phyloP scores from a whole-genome alignment of 2,888 invertebrate species.

The Drosophila mimica region DNA sequence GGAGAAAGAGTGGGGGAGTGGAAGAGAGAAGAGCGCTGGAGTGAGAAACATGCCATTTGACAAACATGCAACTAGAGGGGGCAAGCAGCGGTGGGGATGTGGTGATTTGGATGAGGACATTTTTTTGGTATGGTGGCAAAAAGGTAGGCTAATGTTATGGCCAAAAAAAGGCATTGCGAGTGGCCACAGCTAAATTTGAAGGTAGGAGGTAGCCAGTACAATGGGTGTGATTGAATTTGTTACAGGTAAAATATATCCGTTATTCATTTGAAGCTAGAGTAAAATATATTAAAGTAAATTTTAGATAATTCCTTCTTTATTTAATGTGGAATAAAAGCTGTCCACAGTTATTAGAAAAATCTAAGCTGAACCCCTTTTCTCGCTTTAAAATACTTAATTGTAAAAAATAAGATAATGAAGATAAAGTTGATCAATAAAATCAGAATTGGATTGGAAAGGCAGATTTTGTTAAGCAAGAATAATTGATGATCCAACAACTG shows the following conservation, averaged over 20 bases:
- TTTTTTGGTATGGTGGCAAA: not conserved
- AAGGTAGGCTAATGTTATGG: conserved; percentile 24
- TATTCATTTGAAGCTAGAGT: not conserved
- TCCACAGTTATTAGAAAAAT: not conserved
- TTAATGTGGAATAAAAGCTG: not conserved
- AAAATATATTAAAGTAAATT: not conserved
- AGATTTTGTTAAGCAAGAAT: no score
- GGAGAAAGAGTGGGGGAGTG: not conserved
- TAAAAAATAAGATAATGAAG: not conserved
- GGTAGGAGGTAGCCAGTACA: conserved; percentile 13
- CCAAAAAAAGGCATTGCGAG: conserved; percentile 20
- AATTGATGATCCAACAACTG: no score
- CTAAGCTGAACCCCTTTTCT: not conserved
- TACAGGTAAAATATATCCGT: not conserved
- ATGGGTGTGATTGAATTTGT: conserved; percentile 6
- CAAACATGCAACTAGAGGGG: conserved; percentile 45
- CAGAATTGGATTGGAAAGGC: not conserved
- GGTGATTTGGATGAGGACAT: not conserved
- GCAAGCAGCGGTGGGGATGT: conserved; percentile 3
- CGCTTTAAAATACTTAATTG: no score
- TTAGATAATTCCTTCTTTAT: not conserved
- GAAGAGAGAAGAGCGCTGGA: not conserved
- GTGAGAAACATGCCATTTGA: conserved; percentile 47
- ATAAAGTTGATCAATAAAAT: not conserved
- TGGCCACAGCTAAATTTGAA: conserved; percentile 21